A percentile compares a stretch with the other conserved stretches of the same genome.
These are phyloP conservation scores for Phycodurus eques DNA, from an alignment of 2,113 vertebrate genomes.

Conservation along the genomic window DNA sequence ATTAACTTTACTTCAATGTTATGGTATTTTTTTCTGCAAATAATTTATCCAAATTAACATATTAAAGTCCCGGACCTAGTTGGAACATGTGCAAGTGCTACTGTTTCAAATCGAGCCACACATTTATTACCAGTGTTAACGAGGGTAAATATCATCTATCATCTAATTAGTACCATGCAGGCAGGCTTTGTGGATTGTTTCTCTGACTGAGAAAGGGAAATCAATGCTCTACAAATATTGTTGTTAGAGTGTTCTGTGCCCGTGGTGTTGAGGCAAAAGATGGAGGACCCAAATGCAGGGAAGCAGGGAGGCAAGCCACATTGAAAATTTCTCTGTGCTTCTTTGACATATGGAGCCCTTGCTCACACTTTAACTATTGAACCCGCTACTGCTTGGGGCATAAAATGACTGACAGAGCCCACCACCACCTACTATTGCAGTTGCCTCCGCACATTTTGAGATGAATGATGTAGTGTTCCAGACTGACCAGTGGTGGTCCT, in stretches of 20 bases:
- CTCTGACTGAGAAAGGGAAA: no score
- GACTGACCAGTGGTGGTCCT: background rate
- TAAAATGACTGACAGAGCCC: conserved; percentile 7
- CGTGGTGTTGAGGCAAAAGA: no score
- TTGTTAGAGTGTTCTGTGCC: no score
- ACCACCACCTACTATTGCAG: conserved; percentile 9
- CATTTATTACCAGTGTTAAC: no score
- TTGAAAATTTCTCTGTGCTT: no score
- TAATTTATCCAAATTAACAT: background rate
- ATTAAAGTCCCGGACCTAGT: background rate
- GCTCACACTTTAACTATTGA: background rate
- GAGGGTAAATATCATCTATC: no score
- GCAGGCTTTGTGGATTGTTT: no score
- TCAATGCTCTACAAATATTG: no score
- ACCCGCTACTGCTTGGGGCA: background rate
- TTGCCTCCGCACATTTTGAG: conserved; percentile 16
- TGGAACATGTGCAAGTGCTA: background rate
- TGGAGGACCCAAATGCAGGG: no score
- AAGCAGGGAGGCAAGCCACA: no score
- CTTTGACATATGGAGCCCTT: background rate
- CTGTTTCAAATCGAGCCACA: background rate
- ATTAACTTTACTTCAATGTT: no score
- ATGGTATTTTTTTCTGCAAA: background rate
- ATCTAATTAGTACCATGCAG: no score
- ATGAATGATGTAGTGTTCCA: conserved; percentile 5